A percentile compares a stretch with the other conserved stretches of the same genome.
phyloP scores from a whole-genome alignment of 2,113 vertebrate species.

The Hemiprocne comata region DNA sequence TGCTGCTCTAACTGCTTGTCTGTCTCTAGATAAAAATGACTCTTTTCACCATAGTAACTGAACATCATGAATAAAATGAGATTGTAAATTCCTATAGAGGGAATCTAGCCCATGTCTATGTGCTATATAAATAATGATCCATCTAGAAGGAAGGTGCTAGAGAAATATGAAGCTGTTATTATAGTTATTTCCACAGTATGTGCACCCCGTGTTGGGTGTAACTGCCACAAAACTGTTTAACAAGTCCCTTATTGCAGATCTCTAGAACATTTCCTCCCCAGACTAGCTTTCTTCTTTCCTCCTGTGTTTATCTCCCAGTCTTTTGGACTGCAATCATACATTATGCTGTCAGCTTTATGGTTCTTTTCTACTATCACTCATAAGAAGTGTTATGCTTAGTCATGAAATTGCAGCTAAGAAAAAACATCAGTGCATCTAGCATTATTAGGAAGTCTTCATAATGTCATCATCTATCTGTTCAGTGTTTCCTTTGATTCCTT shows the following conservation, averaged over 20 bases:
- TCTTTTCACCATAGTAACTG: neutral
- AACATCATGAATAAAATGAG: slow-evolving; percentile 14
- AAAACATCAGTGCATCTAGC: slow-evolving; percentile 1
- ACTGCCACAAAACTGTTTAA: neutral
- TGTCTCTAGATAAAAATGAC: neutral
- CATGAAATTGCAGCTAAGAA: slow-evolving; percentile 40
- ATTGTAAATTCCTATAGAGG: slow-evolving; percentile 26
- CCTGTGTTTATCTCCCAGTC: neutral
- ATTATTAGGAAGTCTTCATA: slow-evolving; percentile 4
- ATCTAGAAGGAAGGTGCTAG: neutral
- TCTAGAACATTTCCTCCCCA: slow-evolving; percentile 2
- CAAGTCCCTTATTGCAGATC: neutral
- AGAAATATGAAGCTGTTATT: neutral
- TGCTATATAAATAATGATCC: slow-evolving; percentile 1
- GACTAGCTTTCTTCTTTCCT: neutral
- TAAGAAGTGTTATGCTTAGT: slow-evolving; percentile 25
- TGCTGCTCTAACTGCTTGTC: neutral
- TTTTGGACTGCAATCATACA: neutral
- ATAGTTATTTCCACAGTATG: neutral
- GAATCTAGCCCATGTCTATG: neutral
- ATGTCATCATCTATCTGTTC: neutral
- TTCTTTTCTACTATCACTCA: slow-evolving; percentile 6
- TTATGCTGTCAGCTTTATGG: slow-evolving; percentile 15
- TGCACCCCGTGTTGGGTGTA: neutral
- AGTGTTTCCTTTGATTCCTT: neutral